Base-by-base conservation (phyloP, 1,140 invertebrate genomes). In the Drosophila trapezifrons region DNA sequence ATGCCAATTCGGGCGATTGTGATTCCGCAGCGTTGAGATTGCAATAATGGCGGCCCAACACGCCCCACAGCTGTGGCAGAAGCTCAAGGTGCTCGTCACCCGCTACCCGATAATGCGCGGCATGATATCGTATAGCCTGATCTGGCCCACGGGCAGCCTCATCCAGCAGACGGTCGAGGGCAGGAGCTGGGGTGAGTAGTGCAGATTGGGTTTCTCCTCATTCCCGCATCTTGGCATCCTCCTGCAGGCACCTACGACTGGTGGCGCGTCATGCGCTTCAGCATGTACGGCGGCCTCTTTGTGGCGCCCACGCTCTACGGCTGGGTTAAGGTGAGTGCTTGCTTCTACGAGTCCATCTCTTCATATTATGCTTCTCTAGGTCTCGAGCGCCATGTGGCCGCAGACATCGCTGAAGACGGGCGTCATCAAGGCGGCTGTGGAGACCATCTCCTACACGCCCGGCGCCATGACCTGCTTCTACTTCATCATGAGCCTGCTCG, bases 381-480 rank as follows among this genome's bases (percentile, higher is more conserved):
- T 92, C 5, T 91, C 95, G 10, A 93, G 93, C 35, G 92, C 92
- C 42, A 91, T 96, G 71, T 95, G 95, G 94, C 95, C 95, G 12
- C 93, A 93, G 56, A 93, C 93, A 46, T 93, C 94, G 51, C 70
- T 96, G 3, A 93, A 93, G 78, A 94, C 94, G 65, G 95, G 94
- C 8, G 83, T 96, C 17, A 94, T 93, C n/a, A 96, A 96, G 92
- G 95, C 96, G 46, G 91, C 96, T 18, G 93, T 97, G 47, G 97
- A 97, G 93, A 96, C 97, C 92, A 92, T 97, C 13, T 95, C 95
- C 0, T 97, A 97, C 84, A 95, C 95, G 9, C 97, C 97, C 45
- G 94, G 95, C 67, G 96, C 96, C 38, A 95, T 97, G 94, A 94
- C 94, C 60, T 96, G 95, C 79, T 97, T 97, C 84, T 97, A 96